Percentiles rank a stretch among this genome's conserved stretches.
phyloP scores from a whole-genome alignment of 2,888 invertebrate genomes.

The Aphidius colemani region DNA sequence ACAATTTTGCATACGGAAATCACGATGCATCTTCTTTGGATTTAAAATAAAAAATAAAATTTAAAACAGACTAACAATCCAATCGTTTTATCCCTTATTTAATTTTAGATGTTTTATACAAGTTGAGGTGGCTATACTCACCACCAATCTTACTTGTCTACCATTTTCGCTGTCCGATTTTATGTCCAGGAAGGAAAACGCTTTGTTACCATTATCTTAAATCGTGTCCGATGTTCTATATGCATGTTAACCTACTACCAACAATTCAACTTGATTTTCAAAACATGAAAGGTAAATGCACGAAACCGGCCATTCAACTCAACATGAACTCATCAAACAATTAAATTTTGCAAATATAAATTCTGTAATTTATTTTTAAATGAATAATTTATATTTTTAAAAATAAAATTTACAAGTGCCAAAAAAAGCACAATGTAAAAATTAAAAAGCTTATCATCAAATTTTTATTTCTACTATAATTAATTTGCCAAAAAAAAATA shows the following conservation, averaged over 20 bases:
- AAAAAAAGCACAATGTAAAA: too few relatives aligned
- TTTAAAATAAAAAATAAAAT: too few relatives aligned
- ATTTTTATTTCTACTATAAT: too few relatives aligned
- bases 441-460: too few relatives aligned
- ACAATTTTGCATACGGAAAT: conserved; percentile 60
- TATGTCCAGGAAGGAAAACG: conserved; percentile 61
- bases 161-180: conserved; percentile 38
- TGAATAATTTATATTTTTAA: not conserved
- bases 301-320: conserved; percentile 21
- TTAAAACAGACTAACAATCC: too few relatives aligned
- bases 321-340: not conserved
- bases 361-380: not conserved
- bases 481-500: too few relatives aligned
- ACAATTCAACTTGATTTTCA: conserved; percentile 1
- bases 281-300: not conserved
- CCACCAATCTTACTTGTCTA: conserved; percentile 23
- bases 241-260: conserved; percentile 19
- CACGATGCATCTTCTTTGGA: conserved; percentile 45
- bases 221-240: conserved; percentile 38
- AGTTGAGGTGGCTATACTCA: not conserved
- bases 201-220: conserved; percentile 60
- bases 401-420: not conserved
- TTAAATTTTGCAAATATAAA: too few relatives aligned
- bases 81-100: too few relatives aligned
- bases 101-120: too few relatives aligned